A percentile compares a stretch with the other conserved stretches of the same genome.
phyloP scores from a whole-genome alignment of 1,140 invertebrate species.

The Drosophila subpulchrella region DNA sequence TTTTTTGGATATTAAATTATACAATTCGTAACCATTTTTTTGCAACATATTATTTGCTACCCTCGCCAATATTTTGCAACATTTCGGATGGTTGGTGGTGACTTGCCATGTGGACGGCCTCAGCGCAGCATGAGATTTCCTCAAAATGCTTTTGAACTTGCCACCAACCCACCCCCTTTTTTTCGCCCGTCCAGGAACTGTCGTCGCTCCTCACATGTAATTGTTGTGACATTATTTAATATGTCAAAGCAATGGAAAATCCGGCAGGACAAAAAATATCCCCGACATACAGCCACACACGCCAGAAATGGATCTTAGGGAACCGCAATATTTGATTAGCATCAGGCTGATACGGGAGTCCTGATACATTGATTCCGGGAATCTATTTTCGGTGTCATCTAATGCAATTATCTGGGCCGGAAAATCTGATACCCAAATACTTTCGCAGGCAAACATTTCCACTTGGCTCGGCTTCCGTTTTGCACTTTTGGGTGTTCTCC shows the following conservation, averaged over 20 bases:
- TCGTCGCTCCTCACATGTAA: conserved; percentile 65
- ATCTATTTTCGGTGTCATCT: conserved; percentile 68
- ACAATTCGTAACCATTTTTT: neutral
- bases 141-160: conserved; percentile 60
- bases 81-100: conserved; percentile 29
- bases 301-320: conserved; percentile 32
- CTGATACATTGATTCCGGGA: conserved; percentile 58
- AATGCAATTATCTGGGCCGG: conserved; percentile 74
- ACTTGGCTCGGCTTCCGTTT: conserved; percentile 65
- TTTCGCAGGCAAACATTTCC: conserved; percentile 55
- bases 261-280: conserved; percentile 47
- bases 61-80: conserved; percentile 20
- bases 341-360: conserved; percentile 41
- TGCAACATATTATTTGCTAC: conserved; percentile 1
- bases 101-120: conserved; percentile 46
- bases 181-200: neutral
- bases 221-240: conserved; percentile 82
- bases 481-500: conserved; percentile 59
- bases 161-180: neutral
- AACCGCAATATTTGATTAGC: conserved; percentile 80
- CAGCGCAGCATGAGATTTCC: conserved; percentile 73
- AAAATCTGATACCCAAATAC: conserved; percentile 62
- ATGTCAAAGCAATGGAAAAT: conserved; percentile 80
- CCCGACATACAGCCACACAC: neutral
- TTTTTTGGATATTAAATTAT: too few relatives aligned